These are phyloP conservation scores for Bombus vancouverensis DNA, from an alignment of 1,140 invertebrate species.

Conservation along the genomic window DNA sequence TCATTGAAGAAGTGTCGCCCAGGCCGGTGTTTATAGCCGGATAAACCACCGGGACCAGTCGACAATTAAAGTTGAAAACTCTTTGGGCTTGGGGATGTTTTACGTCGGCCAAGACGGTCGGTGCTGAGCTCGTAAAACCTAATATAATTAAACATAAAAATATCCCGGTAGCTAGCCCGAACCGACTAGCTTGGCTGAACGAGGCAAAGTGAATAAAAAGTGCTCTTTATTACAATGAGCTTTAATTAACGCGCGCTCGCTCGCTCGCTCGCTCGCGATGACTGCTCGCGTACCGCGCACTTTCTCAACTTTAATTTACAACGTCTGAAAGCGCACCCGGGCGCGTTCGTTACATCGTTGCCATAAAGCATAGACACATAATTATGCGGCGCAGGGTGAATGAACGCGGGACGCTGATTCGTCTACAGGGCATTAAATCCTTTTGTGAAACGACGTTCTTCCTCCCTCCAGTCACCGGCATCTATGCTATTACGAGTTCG, in stretches of 20 bases:
- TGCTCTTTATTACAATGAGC: slow-evolving; percentile 78
- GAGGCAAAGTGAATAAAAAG: slow-evolving; percentile 73
- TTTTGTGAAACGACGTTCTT: slow-evolving; percentile 42
- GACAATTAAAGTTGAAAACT: slow-evolving; percentile 74
- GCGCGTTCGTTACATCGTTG: slow-evolving; percentile 59
- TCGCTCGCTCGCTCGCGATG: slow-evolving; percentile 49
- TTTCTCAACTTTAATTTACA: slow-evolving; percentile 77
- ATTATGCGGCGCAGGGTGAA: slow-evolving; percentile 69
- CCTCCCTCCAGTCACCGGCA: background rate
- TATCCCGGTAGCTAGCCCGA: slow-evolving; percentile 52
- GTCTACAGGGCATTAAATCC: slow-evolving; percentile 53
- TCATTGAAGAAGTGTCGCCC: slow-evolving; percentile 36
- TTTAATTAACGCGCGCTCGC: slow-evolving; percentile 73
- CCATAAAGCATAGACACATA: slow-evolving; percentile 74
- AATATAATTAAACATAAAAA: slow-evolving; percentile 77
- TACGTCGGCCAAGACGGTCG: slow-evolving; percentile 66
- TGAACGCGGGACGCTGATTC: slow-evolving; percentile 62
- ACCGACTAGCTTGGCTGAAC: slow-evolving; percentile 58
- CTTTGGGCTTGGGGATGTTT: slow-evolving; percentile 54
- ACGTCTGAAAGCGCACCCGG: slow-evolving; percentile 65
- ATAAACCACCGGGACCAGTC: slow-evolving; percentile 57
- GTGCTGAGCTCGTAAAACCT: slow-evolving; percentile 67
- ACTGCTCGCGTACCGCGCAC: slow-evolving; percentile 67
- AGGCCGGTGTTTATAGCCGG: slow-evolving; percentile 55
- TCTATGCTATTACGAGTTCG: background rate